Conservation (phyloP, 2,113 vertebrate genomes). For the Podocnemis expansa region DNA sequence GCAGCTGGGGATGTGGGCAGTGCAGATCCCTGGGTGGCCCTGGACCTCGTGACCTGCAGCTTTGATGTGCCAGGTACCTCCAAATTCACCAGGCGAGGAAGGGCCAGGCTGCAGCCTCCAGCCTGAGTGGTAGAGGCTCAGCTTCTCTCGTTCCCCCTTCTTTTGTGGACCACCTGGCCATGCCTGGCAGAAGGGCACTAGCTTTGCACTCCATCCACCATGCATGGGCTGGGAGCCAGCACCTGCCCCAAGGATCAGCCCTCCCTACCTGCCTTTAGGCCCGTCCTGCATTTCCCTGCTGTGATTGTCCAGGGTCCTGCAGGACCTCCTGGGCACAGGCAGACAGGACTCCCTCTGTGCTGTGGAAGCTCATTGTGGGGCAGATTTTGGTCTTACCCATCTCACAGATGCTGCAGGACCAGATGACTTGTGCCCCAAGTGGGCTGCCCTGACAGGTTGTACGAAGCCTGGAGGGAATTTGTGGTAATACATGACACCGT, state of each 20-base stretch:
- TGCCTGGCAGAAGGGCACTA: too few relatives aligned
- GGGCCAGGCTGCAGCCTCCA: too few relatives aligned
- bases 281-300: neutral
- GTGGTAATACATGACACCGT: too few relatives aligned
- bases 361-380: neutral
- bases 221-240: too few relatives aligned
- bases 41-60: neutral
- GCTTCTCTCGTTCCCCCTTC: neutral
- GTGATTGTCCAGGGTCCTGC: neutral
- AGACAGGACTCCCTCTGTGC: neutral
- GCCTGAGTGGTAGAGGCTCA: neutral
- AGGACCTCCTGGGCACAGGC: neutral
- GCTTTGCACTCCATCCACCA: neutral
- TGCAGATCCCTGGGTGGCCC: too few relatives aligned
- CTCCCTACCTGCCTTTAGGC: neutral
- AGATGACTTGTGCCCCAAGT: neutral
- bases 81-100: too few relatives aligned
- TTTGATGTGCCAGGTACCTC: too few relatives aligned
- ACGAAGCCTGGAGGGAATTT: too few relatives aligned
- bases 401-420: fast-evolving
- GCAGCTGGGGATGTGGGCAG: too few relatives aligned
- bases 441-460: too few relatives aligned
- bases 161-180: neutral
- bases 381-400: neutral
- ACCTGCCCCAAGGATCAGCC: neutral